Conservation (phyloP, 1,140 invertebrate species). For the Matsumurasca onukii region DNA sequence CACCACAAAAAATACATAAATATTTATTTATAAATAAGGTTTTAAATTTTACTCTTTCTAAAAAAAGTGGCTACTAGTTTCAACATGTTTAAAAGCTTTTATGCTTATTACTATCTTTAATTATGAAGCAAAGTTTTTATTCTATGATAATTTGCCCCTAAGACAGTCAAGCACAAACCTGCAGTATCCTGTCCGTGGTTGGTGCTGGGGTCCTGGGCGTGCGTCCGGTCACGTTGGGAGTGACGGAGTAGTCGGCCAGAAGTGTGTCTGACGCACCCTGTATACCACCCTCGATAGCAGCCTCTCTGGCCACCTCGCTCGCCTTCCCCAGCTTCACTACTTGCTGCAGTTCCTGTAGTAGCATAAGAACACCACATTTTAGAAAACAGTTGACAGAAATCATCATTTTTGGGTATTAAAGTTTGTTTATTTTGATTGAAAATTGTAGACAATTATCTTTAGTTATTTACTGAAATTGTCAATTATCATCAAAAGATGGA, state of each 20-base stretch:
- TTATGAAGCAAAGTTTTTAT: too few relatives aligned
- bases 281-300: conserved; percentile 80
- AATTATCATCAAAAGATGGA: neutral
- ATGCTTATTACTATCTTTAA: too few relatives aligned
- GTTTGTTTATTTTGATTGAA: too few relatives aligned
- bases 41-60: too few relatives aligned
- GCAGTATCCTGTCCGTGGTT: conserved; percentile 64
- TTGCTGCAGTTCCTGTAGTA: conserved; percentile 74
- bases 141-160: too few relatives aligned
- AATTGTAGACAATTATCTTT: neutral
- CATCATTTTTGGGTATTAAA: too few relatives aligned
- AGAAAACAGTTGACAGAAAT: neutral
- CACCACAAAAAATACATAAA: too few relatives aligned
- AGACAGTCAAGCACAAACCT: conserved; percentile 51
- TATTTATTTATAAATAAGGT: too few relatives aligned
- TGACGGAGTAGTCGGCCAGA: conserved; percentile 88
- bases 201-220: conserved; percentile 88
- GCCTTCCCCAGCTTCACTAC: conserved; percentile 96
- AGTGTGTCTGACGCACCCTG: conserved; percentile 81
- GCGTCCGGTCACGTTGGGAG: conserved; percentile 64
- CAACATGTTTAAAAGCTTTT: too few relatives aligned
- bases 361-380: neutral
- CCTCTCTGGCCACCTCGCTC: conserved; percentile 90
- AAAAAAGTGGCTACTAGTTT: too few relatives aligned
- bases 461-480: neutral